A percentile compares a stretch with the other conserved stretches of the same genome.
Conservation (phyloP, 2,113 vertebrate genomes). For the Pachycephala philippinensis region DNA sequence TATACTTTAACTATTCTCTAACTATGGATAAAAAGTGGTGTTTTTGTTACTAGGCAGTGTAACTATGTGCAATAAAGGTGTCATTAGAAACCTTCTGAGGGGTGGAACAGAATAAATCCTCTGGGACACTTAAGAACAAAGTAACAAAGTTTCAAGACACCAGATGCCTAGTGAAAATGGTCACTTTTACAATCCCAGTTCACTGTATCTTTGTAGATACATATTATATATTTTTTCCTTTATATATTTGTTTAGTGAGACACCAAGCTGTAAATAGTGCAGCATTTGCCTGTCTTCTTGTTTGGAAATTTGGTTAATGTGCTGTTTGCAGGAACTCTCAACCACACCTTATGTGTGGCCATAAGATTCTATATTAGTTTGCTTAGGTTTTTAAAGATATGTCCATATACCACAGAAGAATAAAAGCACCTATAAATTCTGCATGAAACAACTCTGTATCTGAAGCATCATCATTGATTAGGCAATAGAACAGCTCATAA, state of each 20-base stretch:
- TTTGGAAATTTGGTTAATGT: not conserved
- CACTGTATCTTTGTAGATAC: not conserved
- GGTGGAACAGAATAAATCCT: not conserved
- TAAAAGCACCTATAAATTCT: not conserved
- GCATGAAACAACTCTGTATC: not conserved
- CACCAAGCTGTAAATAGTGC: not conserved
- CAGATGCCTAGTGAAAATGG: not conserved
- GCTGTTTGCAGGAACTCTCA: not conserved
- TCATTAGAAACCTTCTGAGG: not conserved
- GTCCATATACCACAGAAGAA: not conserved
- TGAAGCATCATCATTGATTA: not conserved
- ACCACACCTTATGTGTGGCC: not conserved
- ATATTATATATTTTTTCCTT: not conserved
- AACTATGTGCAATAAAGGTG: not conserved
- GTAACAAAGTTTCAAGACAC: not conserved
- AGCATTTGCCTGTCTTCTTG: not conserved
- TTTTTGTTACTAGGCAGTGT: not conserved
- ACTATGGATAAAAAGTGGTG: not conserved
- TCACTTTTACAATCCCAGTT: not conserved
- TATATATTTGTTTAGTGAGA: not conserved
- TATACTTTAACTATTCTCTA: not conserved
- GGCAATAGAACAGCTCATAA: not conserved
- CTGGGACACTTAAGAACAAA: not conserved
- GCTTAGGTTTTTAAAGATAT: not conserved
- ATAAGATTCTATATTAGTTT: not conserved